These are phyloP conservation scores for Iguana delicatissima DNA, from an alignment of 2,797 vertebrate genomes.

Conservation along the genomic window DNA sequence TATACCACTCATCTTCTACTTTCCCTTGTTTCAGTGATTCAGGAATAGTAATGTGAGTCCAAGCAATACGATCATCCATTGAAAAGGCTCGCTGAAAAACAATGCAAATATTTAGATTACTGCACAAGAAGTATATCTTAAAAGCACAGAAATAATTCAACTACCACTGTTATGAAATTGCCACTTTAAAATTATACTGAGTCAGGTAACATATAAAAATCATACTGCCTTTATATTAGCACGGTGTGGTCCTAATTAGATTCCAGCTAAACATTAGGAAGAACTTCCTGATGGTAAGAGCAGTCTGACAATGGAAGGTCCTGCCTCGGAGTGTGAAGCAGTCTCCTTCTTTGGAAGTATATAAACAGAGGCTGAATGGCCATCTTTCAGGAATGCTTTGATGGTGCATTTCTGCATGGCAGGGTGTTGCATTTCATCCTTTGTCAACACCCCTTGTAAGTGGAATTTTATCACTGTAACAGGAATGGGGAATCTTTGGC, in stretches of 20 bases:
- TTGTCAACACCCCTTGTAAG: no score
- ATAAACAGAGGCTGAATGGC: no score
- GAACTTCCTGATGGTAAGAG: no score
- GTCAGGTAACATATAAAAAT: neutral
- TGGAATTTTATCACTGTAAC: no score
- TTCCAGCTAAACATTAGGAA: no score
- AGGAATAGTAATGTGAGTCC: constrained; percentile 95
- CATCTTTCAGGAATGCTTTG: no score
- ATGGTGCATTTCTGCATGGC: no score
- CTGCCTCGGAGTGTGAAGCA: no score
- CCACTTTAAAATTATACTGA: neutral
- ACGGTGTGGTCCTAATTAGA: neutral
- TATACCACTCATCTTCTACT: constrained; percentile 95
- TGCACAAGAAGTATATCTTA: neutral
- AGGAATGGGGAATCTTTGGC: no score
- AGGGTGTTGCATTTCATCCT: no score
- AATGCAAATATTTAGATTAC: neutral
- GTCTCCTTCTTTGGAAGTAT: no score
- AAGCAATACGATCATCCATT: constrained; percentile 98
- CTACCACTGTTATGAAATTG: constrained; percentile 2
- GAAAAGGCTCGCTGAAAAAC: constrained; percentile 91
- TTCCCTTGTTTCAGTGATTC: constrained; percentile 91
- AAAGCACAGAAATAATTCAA: constrained; percentile 11
- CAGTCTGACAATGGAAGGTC: no score
- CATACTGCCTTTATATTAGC: neutral